Base-by-base conservation (phyloP, 2,888 invertebrate species). In the Catocala sponsa region DNA sequence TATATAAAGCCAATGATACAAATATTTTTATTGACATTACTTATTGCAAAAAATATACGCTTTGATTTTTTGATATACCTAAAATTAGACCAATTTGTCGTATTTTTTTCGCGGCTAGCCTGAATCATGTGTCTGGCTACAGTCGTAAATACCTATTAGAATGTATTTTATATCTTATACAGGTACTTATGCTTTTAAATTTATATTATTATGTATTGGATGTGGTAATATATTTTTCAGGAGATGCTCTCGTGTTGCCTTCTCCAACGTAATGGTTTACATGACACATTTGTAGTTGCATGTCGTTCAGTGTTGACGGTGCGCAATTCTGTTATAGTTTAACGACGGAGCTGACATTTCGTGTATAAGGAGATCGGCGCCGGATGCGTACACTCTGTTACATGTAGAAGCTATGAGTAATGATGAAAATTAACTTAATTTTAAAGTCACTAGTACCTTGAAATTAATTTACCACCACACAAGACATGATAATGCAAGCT, bases 341-440 rank as follows among this genome's bases (percentile, higher is more conserved):
- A 86, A 89, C 87, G 89, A 88, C 80, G 77, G 74, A 79, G 82
- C 83, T 89, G 89, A 89, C 88, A 89, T 86, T 88, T 87, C 79
- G 80, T 80, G 72, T 75, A 76, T 79, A 74, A 77, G 79, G 74
- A 84, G 80, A 84, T 93, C 90, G 90, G 89, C 90, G 88, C 85
- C 90, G 91, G 84, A 82, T 85, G 82, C 63, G 59, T 49, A 59
- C 43, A 52, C 52, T 12, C 42, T 43, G 11, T 56, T 48, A 44
- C 43, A n/a, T 49, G 52, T 55, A 41, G 13, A 55, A 58, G 15
- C 13, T 52, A 42, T 47, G 33, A 47, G 32, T 52, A 52, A 51
- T 52, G 32, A 15, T 15, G 10, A 55, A 44, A 50, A 50, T 4
- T 5, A 35, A 57, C 5, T 51, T n/a, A 44, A 50, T 33, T 25